Base-by-base conservation (phyloP, 2,797 vertebrate species). In the Anabacerthia variegaticeps region DNA sequence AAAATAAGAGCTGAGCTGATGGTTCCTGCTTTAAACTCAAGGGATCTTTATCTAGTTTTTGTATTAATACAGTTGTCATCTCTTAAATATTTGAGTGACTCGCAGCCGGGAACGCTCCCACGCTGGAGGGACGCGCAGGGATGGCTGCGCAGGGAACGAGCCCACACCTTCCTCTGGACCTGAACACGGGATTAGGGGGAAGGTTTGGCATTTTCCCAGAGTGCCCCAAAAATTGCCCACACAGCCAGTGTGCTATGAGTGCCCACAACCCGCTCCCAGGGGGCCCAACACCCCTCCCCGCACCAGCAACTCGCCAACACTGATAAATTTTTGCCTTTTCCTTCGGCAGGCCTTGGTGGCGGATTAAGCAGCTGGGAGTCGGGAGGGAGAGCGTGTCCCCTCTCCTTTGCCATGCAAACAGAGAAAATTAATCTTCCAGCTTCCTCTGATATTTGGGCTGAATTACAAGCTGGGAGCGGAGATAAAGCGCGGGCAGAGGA, bases 401-500 rank as follows among this genome's bases (percentile, higher is more conserved):
- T 96, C 96, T 94, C 96, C 95, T 97, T 95, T 95, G 96, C 98
- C 97, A 97, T 98, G 97, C 98, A 98, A 98, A 98, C 97, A 96
- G 97, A 97, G 97, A 98, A 98, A 98, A 98, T 98, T 98, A 98
- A 98, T 98, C 98, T 98, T 89, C 89, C 87, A 85, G 97, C 97
- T 97, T 97, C 91, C 96, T 98, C 97, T 97, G 98, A 98, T 98
- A 98, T 96, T 98, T 93, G 97, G 97, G 97, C 97, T 97, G 98
- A 98, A 97, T 98, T 98, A 98, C 98, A 98, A 98, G 98, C 98
- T 98, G 98, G 97, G 97, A 97, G 95, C 28, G 66, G 96, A 98
- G 98, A 98, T 98, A 98, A 98, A 97, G 92, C 59, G 1, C 30
- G 34, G 97, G 97, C 87, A 4, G 71, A 88, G 97, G 96, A 95